Percentiles rank a stretch among this genome's conserved stretches.
Conservation (phyloP, 2,113 vertebrate genomes). For the Cebidichthys violaceus region DNA sequence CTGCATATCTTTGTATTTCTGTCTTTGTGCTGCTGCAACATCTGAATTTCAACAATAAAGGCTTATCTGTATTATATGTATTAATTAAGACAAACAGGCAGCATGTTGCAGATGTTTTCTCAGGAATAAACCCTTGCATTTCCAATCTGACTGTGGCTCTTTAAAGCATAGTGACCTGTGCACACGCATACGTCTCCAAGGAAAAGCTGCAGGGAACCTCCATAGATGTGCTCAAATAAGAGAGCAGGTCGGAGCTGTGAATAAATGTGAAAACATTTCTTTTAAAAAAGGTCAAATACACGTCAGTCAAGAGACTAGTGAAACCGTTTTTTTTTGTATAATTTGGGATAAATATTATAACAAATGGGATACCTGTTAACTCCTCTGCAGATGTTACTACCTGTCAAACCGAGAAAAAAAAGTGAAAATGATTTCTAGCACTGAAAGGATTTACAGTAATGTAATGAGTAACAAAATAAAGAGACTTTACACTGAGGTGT, state of each 20-base stretch:
- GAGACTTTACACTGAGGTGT: background rate
- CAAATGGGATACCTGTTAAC: constrained; percentile 66
- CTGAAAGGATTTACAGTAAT: background rate
- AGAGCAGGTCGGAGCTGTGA: constrained; percentile 63
- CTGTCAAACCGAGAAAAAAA: constrained; percentile 56
- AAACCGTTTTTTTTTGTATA: background rate
- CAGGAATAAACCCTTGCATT: background rate
- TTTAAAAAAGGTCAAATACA: background rate
- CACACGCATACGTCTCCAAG: constrained; percentile 76
- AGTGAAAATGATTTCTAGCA: background rate
- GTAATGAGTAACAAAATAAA: background rate
- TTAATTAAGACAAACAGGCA: background rate
- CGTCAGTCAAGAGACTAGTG: background rate
- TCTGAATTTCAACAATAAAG: background rate
- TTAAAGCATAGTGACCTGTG: constrained; percentile 60
- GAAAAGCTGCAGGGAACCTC: constrained; percentile 60
- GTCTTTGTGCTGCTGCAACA: background rate
- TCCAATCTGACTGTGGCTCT: background rate
- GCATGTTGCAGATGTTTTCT: no score
- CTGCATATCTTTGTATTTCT: background rate
- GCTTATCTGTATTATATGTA: background rate
- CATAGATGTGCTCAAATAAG: constrained; percentile 26
- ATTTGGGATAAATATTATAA: background rate
- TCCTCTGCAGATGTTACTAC: constrained; percentile 56
- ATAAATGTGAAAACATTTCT: background rate